Evolutionary conservation across 2,113 vertebrate species (phyloP).

Genomic region (Tetraodon nigroviridis): DNA sequence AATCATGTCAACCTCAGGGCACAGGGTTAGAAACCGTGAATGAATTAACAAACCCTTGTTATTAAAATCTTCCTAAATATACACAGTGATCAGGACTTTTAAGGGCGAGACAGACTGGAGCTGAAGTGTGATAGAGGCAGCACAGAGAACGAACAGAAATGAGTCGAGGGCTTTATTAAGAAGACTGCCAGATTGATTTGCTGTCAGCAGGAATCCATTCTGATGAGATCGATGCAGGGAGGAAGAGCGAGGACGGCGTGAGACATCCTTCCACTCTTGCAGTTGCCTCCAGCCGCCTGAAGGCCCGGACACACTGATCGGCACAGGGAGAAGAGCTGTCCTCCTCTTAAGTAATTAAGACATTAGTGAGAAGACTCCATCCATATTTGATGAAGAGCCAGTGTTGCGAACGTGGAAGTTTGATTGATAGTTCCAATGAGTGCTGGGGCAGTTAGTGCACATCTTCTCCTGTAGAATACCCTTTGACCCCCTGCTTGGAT

Average conservation of each 20-base stretch:
- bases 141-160: slow-evolving; percentile 37
- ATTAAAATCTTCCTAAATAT: slow-evolving; percentile 17
- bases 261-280: slow-evolving; percentile 44
- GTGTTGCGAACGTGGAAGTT: slow-evolving; percentile 23
- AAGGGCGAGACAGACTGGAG: slow-evolving; percentile 22
- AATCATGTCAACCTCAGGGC: background rate
- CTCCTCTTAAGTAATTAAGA: slow-evolving; percentile 67
- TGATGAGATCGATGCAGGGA: slow-evolving; percentile 64
- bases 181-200: slow-evolving; percentile 72
- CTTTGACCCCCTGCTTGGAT: slow-evolving; percentile 59
- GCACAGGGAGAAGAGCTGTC: slow-evolving; percentile 44
- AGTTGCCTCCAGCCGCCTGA: slow-evolving; percentile 32
- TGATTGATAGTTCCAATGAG: slow-evolving; percentile 57
- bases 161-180: slow-evolving; percentile 72
- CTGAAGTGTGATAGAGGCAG: slow-evolving; percentile 13
- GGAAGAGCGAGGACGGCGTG: slow-evolving; percentile 38
- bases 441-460: slow-evolving; percentile 44
- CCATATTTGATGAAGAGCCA: slow-evolving; percentile 72
- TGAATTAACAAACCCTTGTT: background rate
- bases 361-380: slow-evolving; percentile 61
- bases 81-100: slow-evolving; percentile 4
- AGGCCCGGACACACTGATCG: slow-evolving; percentile 33
- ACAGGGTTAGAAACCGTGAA: background rate
- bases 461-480: slow-evolving; percentile 42
- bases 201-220: slow-evolving; percentile 53